Evolutionary conservation across 2,888 invertebrate species (phyloP).

Genomic region (Drosophila formosana): DNA sequence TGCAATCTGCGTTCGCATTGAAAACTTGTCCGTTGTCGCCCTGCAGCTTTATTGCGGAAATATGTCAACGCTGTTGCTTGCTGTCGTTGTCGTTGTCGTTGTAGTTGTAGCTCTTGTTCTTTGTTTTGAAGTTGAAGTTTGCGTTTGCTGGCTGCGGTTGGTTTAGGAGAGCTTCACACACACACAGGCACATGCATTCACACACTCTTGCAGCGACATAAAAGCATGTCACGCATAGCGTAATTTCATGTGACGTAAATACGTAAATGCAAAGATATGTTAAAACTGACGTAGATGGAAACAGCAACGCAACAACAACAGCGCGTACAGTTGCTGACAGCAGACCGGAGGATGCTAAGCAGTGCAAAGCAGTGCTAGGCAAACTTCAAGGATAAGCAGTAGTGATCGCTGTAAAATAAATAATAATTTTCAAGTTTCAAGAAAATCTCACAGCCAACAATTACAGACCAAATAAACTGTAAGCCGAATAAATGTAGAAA

Average conservation of each 20-base stretch:
- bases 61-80: constrained; percentile 66
- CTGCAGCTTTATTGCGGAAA: constrained; percentile 75
- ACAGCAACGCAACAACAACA: constrained; percentile 14
- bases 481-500: too few species aligned
- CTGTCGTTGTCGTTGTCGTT: constrained; percentile 26
- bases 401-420: not conserved
- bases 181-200: constrained; percentile 30
- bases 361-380: not conserved
- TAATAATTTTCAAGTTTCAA: not conserved
- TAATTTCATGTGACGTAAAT: constrained; percentile 77
- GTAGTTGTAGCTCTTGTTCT: constrained; percentile 27
- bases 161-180: constrained; percentile 68
- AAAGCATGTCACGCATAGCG: constrained; percentile 76
- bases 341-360: not conserved
- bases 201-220: constrained; percentile 44
- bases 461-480: not conserved
- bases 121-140: constrained; percentile 75
- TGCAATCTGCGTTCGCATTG: constrained; percentile 37
- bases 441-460: not conserved
- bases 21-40: constrained; percentile 62
- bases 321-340: constrained; percentile 10
- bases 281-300: constrained; percentile 66
- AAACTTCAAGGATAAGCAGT: not conserved
- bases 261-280: constrained; percentile 79
- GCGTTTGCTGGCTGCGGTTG: constrained; percentile 56